Evolutionary conservation across 2,888 invertebrate genomes (phyloP).

Genomic region (Rhagonycha fulva): DNA sequence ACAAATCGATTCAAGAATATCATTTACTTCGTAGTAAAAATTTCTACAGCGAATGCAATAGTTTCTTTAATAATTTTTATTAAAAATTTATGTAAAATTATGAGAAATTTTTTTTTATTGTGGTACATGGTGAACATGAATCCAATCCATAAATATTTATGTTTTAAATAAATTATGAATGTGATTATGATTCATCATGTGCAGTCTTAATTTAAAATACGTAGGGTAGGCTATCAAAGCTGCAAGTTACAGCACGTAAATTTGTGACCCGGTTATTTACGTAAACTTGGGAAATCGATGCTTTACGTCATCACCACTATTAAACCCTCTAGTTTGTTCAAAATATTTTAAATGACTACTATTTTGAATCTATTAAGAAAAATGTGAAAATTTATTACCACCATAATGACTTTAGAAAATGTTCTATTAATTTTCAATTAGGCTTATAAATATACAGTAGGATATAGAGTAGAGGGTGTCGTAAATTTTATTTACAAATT

Average conservation of each 20-base stretch:
- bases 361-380: not conserved
- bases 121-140: not conserved
- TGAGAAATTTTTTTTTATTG: not conserved
- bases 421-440: not conserved
- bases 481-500: not conserved
- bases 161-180: not conserved
- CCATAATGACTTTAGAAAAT: not conserved
- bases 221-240: conserved; percentile 42
- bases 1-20: not conserved
- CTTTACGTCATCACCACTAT: conserved; percentile 41
- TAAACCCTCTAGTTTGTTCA: not conserved
- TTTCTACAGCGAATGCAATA: not conserved
- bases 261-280: conserved; percentile 47
- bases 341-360: not conserved
- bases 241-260: conserved; percentile 34
- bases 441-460: not conserved
- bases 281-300: conserved; percentile 45
- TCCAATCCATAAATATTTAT: not conserved
- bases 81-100: not conserved
- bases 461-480: not conserved
- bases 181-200: conserved; percentile 3
- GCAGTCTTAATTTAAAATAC: conserved; percentile 43
- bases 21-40: not conserved
- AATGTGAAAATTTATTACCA: not conserved
- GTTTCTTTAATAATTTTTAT: not conserved